Evolutionary conservation across 2,888 invertebrate genomes (phyloP).

Genomic region (Hypolimnas misippus): DNA sequence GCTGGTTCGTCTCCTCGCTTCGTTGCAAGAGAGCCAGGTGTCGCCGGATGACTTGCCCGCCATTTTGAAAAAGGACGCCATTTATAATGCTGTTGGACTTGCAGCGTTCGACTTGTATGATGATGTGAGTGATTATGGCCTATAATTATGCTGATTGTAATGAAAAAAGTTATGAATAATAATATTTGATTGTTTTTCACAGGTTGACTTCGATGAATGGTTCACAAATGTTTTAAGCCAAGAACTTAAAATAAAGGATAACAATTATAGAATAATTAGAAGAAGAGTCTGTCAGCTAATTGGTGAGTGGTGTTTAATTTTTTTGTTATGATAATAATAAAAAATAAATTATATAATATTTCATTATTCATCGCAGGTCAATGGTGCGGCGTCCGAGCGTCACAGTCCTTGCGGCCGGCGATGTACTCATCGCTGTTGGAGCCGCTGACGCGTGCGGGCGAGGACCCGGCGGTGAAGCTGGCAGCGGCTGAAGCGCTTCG

Average conservation of each 20-base stretch:
- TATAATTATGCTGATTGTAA: neutral
- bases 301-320: constrained; percentile 71
- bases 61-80: constrained; percentile 95
- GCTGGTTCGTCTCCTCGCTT: constrained; percentile 87
- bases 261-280: constrained; percentile 92
- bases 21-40: constrained; percentile 87
- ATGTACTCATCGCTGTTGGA: constrained; percentile 91
- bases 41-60: constrained; percentile 89
- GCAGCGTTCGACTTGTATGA: constrained; percentile 96
- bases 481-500: constrained; percentile 94
- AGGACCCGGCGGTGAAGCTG: constrained; percentile 95
- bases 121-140: constrained; percentile 83
- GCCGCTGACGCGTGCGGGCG: constrained; percentile 85
- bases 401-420: constrained; percentile 89
- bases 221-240: constrained; percentile 91
- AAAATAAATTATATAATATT: no score
- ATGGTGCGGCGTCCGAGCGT: constrained; percentile 93
- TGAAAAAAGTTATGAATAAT: neutral
- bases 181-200: constrained; percentile 40
- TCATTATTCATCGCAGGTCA: no score
- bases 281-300: constrained; percentile 93
- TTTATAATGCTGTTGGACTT: constrained; percentile 95
- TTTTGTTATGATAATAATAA: no score
- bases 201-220: constrained; percentile 97
- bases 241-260: constrained; percentile 92